Conservation (phyloP, 2,888 invertebrate species). For the Exephanes ischioxanthus region DNA sequence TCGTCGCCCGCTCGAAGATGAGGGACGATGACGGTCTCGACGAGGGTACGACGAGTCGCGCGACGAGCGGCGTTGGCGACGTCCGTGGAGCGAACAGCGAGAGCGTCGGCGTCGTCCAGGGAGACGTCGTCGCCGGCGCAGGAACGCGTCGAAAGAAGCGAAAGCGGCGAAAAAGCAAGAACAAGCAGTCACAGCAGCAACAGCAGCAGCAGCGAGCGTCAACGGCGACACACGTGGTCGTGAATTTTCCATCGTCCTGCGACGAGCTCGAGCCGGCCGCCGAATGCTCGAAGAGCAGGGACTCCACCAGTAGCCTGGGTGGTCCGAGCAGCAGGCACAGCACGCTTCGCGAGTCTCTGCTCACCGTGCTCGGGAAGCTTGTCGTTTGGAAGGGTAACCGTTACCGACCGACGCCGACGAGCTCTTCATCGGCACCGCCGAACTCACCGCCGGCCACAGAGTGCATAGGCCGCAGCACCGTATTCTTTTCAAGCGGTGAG, state of each 20-base stretch:
- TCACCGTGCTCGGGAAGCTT: conserved; percentile 88
- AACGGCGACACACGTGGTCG: conserved; percentile 80
- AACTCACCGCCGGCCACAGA: conserved; percentile 84
- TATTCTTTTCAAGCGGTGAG: conserved; percentile 83
- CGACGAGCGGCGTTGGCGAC: conserved; percentile 73
- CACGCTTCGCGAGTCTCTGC: conserved; percentile 88
- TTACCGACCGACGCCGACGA: conserved; percentile 84
- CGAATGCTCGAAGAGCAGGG: conserved; percentile 81
- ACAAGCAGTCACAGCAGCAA: conserved; percentile 70
- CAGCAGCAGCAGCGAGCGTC: conserved; percentile 67
- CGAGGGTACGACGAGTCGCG: conserved; percentile 81
- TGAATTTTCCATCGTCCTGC: conserved; percentile 77
- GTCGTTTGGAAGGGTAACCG: conserved; percentile 87
- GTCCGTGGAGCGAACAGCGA: conserved; percentile 73
- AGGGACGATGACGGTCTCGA: conserved; percentile 78
- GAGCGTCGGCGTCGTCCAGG: conserved; percentile 76
- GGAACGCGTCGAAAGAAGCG: conserved; percentile 77
- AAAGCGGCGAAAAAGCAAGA: conserved; percentile 79
- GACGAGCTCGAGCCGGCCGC: conserved; percentile 77
- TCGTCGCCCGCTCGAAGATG: conserved; percentile 48
- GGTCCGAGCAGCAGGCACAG: conserved; percentile 83
- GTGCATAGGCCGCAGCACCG: conserved; percentile 86
- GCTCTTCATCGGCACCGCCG: conserved; percentile 84
- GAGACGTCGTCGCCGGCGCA: conserved; percentile 64
- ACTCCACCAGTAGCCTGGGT: conserved; percentile 82